These are phyloP conservation scores for Martes martes DNA, from an alignment of 2,113 vertebrate species.

Conservation along the genomic window DNA sequence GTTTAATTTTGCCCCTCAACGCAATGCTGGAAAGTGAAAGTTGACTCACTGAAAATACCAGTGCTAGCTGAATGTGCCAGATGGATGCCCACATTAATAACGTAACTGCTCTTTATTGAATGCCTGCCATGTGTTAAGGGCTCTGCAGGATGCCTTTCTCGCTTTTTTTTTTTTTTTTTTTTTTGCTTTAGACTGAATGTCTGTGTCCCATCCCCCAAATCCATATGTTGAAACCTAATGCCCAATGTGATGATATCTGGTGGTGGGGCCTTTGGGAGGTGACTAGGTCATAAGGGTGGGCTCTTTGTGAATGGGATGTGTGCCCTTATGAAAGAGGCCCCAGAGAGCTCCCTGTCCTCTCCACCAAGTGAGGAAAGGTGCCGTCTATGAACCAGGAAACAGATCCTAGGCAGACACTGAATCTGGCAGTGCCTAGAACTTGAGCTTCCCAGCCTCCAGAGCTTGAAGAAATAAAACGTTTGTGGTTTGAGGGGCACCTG, in stretches of 20 bases:
- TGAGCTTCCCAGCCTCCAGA: neutral
- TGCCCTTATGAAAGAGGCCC: neutral
- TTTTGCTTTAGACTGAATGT: neutral
- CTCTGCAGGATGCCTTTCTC: neutral
- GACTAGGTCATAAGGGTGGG: neutral
- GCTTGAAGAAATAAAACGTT: neutral
- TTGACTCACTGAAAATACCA: neutral
- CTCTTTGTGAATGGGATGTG: neutral
- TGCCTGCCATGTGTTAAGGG: neutral
- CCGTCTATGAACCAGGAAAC: neutral
- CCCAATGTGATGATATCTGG: neutral
- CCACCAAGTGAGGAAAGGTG: neutral
- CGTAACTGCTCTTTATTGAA: neutral
- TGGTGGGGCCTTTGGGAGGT: neutral
- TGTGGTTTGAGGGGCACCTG: no score
- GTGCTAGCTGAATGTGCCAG: neutral
- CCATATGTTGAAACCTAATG: neutral
- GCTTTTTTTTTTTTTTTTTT: neutral
- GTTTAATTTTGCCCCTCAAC: slow-evolving; percentile 23
- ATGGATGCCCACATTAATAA: neutral
- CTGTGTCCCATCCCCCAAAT: neutral
- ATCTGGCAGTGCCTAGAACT: neutral
- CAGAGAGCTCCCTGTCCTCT: neutral
- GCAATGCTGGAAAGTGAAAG: slow-evolving; percentile 5
- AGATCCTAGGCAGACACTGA: neutral